Percentiles rank a stretch among this genome's conserved stretches.
phyloP scores from a whole-genome alignment of 2,888 invertebrate species.

The Agriopis marginaria region DNA sequence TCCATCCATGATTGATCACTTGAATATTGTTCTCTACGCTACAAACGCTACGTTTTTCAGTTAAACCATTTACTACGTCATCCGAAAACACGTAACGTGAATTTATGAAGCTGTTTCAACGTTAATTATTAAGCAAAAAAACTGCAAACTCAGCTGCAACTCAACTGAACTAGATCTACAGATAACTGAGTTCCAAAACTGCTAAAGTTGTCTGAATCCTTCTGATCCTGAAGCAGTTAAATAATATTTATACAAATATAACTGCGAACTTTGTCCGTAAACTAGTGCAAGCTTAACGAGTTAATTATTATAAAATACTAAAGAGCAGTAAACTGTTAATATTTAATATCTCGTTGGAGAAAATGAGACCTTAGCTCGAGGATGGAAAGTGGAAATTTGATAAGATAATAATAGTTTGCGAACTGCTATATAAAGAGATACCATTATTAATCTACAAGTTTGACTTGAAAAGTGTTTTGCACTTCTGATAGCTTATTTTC shows the following conservation, averaged over 20 bases:
- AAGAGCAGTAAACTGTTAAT: slow-evolving; percentile 21
- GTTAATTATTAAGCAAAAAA: no score
- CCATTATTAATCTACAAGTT: neutral
- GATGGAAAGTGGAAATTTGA: neutral
- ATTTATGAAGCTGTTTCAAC: no score
- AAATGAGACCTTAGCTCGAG: neutral
- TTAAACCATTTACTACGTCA: no score
- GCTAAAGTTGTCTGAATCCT: slow-evolving; percentile 3
- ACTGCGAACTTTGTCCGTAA: slow-evolving; percentile 19
- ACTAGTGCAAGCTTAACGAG: slow-evolving; percentile 27
- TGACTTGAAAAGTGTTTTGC: neutral
- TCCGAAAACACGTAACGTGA: no score
- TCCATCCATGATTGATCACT: no score
- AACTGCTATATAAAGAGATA: neutral
- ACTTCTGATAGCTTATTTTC: no score
- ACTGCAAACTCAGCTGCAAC: neutral
- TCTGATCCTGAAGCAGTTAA: slow-evolving; percentile 8
- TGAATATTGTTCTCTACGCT: no score
- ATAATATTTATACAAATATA: slow-evolving; percentile 28
- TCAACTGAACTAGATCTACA: neutral
- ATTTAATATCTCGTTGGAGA: neutral
- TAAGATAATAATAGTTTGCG: neutral
- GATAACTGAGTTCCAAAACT: neutral
- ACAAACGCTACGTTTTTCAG: no score
- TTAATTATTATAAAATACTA: slow-evolving; percentile 30